Evolutionary conservation across 1,140 invertebrate genomes (phyloP), one percentile per base, ranked within the genome.

Genomic region (Cotesia typhae): DNA sequence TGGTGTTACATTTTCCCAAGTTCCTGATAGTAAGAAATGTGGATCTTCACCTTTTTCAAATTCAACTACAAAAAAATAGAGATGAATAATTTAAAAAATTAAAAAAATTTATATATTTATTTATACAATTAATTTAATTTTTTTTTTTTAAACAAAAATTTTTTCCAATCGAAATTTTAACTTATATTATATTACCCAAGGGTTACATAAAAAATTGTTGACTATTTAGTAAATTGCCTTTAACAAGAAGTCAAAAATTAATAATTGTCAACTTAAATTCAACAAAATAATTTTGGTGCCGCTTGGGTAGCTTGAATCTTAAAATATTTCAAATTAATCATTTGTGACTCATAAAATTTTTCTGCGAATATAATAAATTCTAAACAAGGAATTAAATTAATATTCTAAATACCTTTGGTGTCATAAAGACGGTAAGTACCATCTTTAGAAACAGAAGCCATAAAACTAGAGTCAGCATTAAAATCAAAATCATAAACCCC

Each of bases 391-490:
- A 74, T 72, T 70, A 76, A 75, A 74, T 70, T 28, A 73, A 72
- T 75, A 71, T 20, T 72, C 77, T 71, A 87, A 85, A 88, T 87
- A 95, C 94, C 90, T 83, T 95, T 94, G 37, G 92, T 95, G 81
- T 96, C 90, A 86, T 92, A 97, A 65, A 95, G 85, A 82, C 91
- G 93, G 92, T 94, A 97, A 57, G 92, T 94, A 74, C 93, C 92
- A 87, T 96, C 95, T 86, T 96, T 96, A 2, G 94, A 95, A 65
- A 96, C 91, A 6, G 94, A 94, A 7, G 91, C 93, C 87, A 95
- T 93, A 78, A 91, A 91, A 38, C 92, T 92, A 1, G 94, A 93
- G 82, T 96, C 94, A 35, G 90, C 90, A 76, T 91, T 94, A 78
- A 96, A 96, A 41, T 89, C 90, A 79, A 96, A 92, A 82, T 92